Base-by-base conservation (phyloP, 2,113 vertebrate genomes). In the Channa maculata region DNA sequence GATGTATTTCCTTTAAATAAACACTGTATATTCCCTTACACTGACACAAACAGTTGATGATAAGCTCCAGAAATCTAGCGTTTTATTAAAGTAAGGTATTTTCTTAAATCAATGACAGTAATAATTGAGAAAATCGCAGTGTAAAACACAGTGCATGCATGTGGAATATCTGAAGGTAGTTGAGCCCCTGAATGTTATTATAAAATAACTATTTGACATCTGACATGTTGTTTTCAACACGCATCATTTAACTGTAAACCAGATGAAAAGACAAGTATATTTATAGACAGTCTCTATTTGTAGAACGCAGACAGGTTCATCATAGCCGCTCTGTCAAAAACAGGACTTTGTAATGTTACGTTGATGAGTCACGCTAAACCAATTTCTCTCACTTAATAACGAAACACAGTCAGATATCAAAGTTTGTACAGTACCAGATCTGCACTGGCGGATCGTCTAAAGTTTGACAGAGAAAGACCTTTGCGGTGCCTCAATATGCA, bases 361-460 rank as follows among this genome's bases (percentile, higher is more conserved):
- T 24, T 33, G 74, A 66, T 68, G 57, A 79, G 63, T 80, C 75
- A 74, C 13, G 8, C 67, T 58, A 52, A 81, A 80, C 67, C 66
- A 49, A 69, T 80, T 65, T 24, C 36, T 71, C 11, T 2, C 4
- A 13, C 82, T 89, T 86, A 88, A 87, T 79, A 89, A 83, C 81
- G 75, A 77, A 64, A 52, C 68, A 36, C 14, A 69, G 54, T 68
- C 51, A 2, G 38, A 79, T 74, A 71, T 83, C 67, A 73, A 58
- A 83, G 74, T 1, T 46, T 44, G 43, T 63, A 65, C 52, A 59
- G 60, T 54, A 33, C 3, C 74, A 62, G 36, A 49, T 75, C 50
- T 69, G 33, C 41, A 9, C 15, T 48, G 61, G 46, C n/a, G 65
- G 6, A 46, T 59, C 37, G 12, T 66, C 49, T 33, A 2, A 43